Evolutionary conservation across 2,797 vertebrate species (phyloP), one percentile per base, ranked within the genome.

Genomic region (Taenioides sp.): DNA sequence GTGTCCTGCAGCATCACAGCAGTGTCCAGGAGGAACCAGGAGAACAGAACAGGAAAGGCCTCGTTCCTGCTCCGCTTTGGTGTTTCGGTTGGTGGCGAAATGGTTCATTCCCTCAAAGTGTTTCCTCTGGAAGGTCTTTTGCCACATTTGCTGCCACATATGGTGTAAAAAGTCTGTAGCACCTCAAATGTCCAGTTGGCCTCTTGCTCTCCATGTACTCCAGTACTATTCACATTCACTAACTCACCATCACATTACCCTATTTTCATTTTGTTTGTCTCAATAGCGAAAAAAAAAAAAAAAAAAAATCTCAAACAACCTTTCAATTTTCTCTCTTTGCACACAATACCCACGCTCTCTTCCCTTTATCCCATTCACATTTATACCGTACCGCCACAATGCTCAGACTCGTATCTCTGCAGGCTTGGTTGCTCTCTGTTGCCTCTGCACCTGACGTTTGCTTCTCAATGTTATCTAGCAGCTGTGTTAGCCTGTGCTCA

Each of bases 401-500:
- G 70, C 52, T 23, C 60, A n/a, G 62, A 52, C 2, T 22, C 43
- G 43, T 62, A 47, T 47, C 43, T 47, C 43, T 47, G 43, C 43
- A 47, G 16, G 43, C 43, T 47, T 47, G 43, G 43, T 17, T 16
- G 14, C 72, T 20, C 47, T 43, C 17, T 40, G 7, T 58, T 16
- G 34, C 67, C 67, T 40, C 55, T 7, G 76, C 47, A 54, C 71
- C 81, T 73, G 74, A 76, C 34, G 74, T 73, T 80, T 74, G 78
- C 75, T 65, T 49, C 73, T 84, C 79, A 87, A 86, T 83, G 79
- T 81, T 91, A 88, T 91, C 86, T 76, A 25, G 28, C 74, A 83
- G 78, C 82, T 85, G 86, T 37, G 79, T 69, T 71, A 77, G 78
- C 73, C 52, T 55, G 23, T 77, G 78, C 72, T 49, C 47, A 14